A percentile compares a stretch with the other conserved stretches of the same genome.
Evolutionary conservation across 2,113 vertebrate genomes (phyloP).

Genomic region (Thermophis baileyi): DNA sequence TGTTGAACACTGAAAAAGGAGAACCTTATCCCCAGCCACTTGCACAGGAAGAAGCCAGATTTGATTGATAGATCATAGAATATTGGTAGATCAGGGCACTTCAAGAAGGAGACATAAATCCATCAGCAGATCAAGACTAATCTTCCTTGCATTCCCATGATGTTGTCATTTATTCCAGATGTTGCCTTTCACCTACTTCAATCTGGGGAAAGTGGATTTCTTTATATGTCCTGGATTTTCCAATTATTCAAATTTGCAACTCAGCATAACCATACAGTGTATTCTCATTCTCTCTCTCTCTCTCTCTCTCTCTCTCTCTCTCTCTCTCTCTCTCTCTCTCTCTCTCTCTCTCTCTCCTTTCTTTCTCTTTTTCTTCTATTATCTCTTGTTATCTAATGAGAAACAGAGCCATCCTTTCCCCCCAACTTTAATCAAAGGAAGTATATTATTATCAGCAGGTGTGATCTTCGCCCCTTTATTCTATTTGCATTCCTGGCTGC

Average conservation of each 20-base stretch:
- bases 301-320: no score
- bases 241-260: background rate
- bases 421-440: background rate
- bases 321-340: no score
- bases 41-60: background rate
- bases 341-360: no score
- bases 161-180: background rate
- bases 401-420: background rate
- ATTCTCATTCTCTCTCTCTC: background rate
- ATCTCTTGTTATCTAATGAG: background rate
- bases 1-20: no score
- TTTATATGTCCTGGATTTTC: background rate
- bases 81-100: background rate
- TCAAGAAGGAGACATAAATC: background rate
- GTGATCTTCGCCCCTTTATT: background rate
- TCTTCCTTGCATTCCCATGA: background rate
- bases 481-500: conserved; percentile 4
- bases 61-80: background rate
- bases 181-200: background rate
- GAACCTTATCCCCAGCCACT: background rate
- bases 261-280: background rate
- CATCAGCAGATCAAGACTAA: background rate
- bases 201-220: background rate
- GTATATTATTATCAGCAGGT: background rate
- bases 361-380: no score